These are phyloP conservation scores for Mesitornis unicolor DNA, from an alignment of 2,113 vertebrate genomes.

Conservation along the genomic window DNA sequence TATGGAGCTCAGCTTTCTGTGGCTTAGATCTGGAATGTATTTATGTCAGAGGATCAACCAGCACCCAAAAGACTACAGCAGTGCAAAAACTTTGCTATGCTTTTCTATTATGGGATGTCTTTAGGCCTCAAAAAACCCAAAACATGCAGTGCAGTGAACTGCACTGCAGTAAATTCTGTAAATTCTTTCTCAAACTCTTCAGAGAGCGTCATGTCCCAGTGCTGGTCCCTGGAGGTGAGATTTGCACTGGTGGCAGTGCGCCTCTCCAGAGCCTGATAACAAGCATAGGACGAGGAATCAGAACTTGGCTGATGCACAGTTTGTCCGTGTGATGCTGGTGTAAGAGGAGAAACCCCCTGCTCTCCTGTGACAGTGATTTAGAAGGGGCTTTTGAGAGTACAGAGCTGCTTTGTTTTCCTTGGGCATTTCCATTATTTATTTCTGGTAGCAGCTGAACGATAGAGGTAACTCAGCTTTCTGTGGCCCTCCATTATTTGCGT, in stretches of 20 bases:
- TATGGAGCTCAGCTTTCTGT: neutral
- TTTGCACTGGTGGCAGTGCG: neutral
- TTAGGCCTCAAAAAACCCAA: neutral
- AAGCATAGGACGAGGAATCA: fast-evolving
- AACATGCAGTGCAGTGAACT: neutral
- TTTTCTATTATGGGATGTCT: neutral
- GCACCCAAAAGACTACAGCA: neutral
- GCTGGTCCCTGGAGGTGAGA: neutral
- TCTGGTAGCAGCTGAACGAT: neutral
- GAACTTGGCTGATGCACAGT: neutral
- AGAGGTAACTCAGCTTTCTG: neutral
- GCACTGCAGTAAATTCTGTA: neutral
- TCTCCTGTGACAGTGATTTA: neutral
- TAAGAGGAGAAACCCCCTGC: neutral
- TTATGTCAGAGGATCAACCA: neutral
- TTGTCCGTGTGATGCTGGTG: fast-evolving
- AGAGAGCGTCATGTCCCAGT: neutral
- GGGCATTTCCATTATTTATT: neutral
- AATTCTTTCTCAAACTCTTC: neutral
- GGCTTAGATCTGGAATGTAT: neutral
- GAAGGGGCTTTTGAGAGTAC: neutral
- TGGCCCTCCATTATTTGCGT: neutral
- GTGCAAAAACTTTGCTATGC: neutral
- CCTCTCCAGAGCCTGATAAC: neutral
- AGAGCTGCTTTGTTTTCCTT: neutral